phyloP scores from a whole-genome alignment of 2,888 invertebrate genomes.

The Yponomeuta cagnagella region DNA sequence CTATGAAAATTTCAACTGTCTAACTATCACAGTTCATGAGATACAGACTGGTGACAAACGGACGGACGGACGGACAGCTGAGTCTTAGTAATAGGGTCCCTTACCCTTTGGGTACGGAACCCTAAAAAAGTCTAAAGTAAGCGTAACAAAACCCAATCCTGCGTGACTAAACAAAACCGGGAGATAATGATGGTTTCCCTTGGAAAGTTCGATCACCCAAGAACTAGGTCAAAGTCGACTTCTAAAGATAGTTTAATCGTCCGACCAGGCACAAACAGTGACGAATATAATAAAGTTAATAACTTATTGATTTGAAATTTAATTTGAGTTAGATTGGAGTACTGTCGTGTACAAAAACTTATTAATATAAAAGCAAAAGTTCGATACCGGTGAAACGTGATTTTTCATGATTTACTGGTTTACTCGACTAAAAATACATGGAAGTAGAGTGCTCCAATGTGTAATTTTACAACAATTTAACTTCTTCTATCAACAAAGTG shows the following conservation, averaged over 20 bases:
- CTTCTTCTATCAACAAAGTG: background rate
- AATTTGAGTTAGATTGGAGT: background rate
- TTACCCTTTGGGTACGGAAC: too few relatives aligned
- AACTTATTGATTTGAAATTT: constrained; percentile 2
- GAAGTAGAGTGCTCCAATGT: background rate
- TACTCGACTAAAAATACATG: background rate
- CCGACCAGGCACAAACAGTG: background rate
- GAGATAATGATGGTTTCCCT: background rate
- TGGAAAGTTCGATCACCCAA: constrained; percentile 5
- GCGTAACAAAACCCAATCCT: background rate
- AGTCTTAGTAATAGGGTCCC: too few relatives aligned
- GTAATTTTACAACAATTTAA: constrained; percentile 2
- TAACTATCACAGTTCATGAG: too few relatives aligned
- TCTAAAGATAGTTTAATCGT: background rate
- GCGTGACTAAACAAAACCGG: background rate
- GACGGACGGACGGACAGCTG: too few relatives aligned
- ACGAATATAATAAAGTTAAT: background rate
- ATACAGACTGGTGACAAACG: too few relatives aligned
- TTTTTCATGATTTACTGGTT: background rate
- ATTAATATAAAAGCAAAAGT: too few relatives aligned
- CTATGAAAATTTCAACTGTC: too few relatives aligned
- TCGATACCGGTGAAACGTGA: too few relatives aligned
- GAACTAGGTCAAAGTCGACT: constrained; percentile 8
- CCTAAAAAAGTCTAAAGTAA: too few relatives aligned
- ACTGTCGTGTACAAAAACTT: background rate